Percentiles rank a stretch among this genome's conserved stretches.
These are phyloP conservation scores for Entomobrya multifasciata DNA, from an alignment of 2,888 invertebrate genomes.

Conservation along the genomic window DNA sequence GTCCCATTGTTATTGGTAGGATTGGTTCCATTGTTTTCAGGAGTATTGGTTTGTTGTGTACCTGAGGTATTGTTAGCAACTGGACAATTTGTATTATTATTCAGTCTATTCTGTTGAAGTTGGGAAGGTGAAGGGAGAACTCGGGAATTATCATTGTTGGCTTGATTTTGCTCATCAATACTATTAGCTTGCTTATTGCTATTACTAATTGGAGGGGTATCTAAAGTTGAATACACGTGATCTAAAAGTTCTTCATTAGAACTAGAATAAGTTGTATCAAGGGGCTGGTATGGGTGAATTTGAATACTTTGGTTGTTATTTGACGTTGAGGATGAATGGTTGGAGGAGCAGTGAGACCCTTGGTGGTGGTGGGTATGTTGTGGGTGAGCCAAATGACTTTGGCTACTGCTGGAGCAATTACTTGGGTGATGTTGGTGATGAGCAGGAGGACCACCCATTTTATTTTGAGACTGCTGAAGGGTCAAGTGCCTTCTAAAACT, in stretches of 20 bases:
- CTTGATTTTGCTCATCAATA: not conserved
- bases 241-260: conserved; percentile 72
- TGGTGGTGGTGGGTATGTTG: conserved; percentile 52
- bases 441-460: not conserved
- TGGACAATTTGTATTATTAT: conserved; percentile 44
- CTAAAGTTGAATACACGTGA: conserved; percentile 74
- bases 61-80: conserved; percentile 43
- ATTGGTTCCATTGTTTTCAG: conserved; percentile 42
- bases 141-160: not conserved
- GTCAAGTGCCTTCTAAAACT: conserved; percentile 67
- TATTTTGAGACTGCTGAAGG: conserved; percentile 43
- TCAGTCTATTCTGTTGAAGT: conserved; percentile 59
- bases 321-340: conserved; percentile 16
- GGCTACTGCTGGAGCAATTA: conserved; percentile 47
- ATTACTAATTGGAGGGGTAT: conserved; percentile 63
- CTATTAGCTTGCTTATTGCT: conserved; percentile 36
- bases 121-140: no score
- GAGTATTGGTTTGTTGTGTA: conserved; percentile 5
- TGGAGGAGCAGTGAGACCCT: conserved; percentile 35
- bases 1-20: conserved; percentile 62
- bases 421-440: conserved; percentile 60
- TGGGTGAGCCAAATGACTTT: conserved; percentile 18
- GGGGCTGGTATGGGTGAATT: conserved; percentile 70
- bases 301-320: conserved; percentile 21
- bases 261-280: conserved; percentile 73